Evolutionary conservation across 2,888 invertebrate species (phyloP).

Genomic region (Acheta domesticus): DNA sequence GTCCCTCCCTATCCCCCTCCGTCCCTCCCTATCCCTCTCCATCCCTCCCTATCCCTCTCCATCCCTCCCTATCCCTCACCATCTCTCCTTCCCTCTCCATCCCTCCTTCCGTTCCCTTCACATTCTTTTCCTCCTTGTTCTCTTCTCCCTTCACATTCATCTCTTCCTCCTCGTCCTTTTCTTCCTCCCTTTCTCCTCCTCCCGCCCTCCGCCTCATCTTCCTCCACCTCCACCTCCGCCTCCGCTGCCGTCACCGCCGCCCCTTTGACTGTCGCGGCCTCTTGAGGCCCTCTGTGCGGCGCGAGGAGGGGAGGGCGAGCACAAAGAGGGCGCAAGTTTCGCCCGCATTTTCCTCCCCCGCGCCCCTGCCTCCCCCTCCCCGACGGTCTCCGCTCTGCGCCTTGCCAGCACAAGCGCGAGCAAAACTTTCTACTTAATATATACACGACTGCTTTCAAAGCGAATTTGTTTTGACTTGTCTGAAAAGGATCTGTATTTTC

Average conservation of each 20-base stretch:
- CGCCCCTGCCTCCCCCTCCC: background rate
- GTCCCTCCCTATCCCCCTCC: background rate
- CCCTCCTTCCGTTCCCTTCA: background rate
- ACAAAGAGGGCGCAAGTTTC: slow-evolving; percentile 18
- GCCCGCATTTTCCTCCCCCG: background rate
- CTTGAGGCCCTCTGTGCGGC: background rate
- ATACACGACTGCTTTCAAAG: slow-evolving; percentile 18
- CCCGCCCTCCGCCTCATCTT: background rate
- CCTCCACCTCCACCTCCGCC: background rate
- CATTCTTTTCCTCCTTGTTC: no score
- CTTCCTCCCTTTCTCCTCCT: background rate
- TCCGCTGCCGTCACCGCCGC: background rate
- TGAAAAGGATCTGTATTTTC: slow-evolving; percentile 12
- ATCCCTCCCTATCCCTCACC: background rate
- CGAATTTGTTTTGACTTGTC: slow-evolving; percentile 18
- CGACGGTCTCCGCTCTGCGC: background rate
- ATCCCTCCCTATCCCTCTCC: background rate
- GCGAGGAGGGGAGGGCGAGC: background rate
- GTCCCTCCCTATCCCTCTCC: background rate
- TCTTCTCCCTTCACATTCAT: background rate
- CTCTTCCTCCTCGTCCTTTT: no score
- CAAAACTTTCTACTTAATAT: slow-evolving; percentile 18
- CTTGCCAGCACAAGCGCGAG: background rate
- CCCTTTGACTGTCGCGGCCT: background rate
- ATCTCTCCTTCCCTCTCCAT: background rate